Conservation (phyloP, 2,888 invertebrate genomes). For the Dasysyrphus albostriatus region DNA sequence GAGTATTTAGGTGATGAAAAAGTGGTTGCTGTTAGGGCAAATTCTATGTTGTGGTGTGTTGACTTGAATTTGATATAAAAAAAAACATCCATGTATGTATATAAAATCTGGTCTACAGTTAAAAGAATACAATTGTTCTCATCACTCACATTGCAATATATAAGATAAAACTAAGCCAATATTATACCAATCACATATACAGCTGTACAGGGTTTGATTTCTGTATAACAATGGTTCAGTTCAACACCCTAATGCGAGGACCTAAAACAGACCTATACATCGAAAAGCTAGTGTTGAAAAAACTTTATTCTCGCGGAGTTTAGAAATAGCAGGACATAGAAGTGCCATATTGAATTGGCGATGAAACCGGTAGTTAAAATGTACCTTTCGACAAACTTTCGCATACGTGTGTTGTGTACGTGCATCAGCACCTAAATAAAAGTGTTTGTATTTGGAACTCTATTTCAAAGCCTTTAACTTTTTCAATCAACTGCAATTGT, state of each 20-base stretch:
- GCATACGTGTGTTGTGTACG: conserved; percentile 19
- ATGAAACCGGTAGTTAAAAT: conserved; percentile 64
- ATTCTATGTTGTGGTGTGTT: background rate
- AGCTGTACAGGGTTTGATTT: background rate
- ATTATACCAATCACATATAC: background rate
- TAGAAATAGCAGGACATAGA: background rate
- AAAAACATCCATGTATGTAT: background rate
- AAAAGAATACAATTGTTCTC: conserved; percentile 12
- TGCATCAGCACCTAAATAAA: background rate
- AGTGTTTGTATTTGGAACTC: background rate
- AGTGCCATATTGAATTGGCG: conserved; percentile 61
- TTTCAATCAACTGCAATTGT: conserved; percentile 69
- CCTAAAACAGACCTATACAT: background rate
- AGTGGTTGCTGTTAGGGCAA: background rate
- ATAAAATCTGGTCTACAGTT: background rate
- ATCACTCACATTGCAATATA: background rate
- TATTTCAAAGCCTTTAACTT: conserved; percentile 42
- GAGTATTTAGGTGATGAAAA: background rate
- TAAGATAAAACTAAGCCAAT: background rate
- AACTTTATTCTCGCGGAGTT: background rate
- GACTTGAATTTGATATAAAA: background rate
- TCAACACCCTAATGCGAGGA: background rate
- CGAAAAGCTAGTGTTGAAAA: background rate
- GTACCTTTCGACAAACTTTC: conserved; percentile 49
- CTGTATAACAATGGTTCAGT: background rate